phyloP scores from a whole-genome alignment of 2,888 invertebrate species.

The Boloria euphrosyne region DNA sequence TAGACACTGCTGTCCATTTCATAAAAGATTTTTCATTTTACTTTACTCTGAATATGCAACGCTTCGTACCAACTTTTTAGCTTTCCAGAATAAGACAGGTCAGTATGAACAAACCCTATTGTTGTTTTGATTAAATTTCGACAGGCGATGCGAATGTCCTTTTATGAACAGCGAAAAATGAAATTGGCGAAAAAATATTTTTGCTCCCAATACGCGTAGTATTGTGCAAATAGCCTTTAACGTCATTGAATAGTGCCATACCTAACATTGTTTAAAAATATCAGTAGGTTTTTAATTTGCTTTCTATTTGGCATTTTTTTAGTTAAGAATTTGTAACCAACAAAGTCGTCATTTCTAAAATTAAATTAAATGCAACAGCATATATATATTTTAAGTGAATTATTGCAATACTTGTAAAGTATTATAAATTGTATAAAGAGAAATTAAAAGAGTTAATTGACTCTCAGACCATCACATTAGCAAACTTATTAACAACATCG shows the following conservation, averaged over 20 bases:
- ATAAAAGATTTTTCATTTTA: not conserved
- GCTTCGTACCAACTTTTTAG: slow-evolving; percentile 5
- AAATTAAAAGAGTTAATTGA: slow-evolving; percentile 25
- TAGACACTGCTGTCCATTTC: not conserved
- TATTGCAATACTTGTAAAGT: too few species aligned
- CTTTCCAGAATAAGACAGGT: slow-evolving; percentile 7
- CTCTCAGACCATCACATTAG: slow-evolving; percentile 24
- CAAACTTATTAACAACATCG: slow-evolving; percentile 32
- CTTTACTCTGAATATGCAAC: not conserved
- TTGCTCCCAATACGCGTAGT: slow-evolving; percentile 41
- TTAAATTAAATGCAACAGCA: too few species aligned
- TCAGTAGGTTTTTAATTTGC: slow-evolving; percentile 1
- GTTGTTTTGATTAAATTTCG: slow-evolving; percentile 79
- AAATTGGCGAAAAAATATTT: slow-evolving; percentile 53
- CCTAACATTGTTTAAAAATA: slow-evolving; percentile 21
- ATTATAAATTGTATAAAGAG: not conserved
- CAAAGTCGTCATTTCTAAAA: too few species aligned
- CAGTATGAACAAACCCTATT: slow-evolving; percentile 53
- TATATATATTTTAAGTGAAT: too few species aligned
- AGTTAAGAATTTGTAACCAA: too few species aligned
- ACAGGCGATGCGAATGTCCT: slow-evolving; percentile 67
- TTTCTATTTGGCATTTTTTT: not conserved
- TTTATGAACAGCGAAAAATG: slow-evolving; percentile 57
- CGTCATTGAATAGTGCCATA: slow-evolving; percentile 17
- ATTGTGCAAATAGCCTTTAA: slow-evolving; percentile 33